phyloP scores from a whole-genome alignment of 2,797 vertebrate genomes.

The Tamandua tetradactyla region DNA sequence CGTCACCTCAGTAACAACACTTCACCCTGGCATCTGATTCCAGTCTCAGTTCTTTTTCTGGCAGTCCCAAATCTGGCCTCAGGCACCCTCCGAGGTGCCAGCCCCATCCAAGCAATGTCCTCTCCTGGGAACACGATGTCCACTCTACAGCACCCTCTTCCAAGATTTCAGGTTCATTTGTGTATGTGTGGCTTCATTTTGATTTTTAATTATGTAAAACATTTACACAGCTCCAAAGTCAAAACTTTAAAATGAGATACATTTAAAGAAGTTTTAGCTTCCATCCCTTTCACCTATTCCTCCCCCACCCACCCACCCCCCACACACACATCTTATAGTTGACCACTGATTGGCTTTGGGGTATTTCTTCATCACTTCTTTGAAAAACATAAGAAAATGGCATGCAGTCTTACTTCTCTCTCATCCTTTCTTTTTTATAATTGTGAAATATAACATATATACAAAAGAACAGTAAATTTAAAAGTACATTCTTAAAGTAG shows the following conservation, averaged over 20 bases:
- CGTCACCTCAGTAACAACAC: neutral
- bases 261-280: too few species aligned
- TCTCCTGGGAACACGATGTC: neutral
- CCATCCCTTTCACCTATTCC: neutral
- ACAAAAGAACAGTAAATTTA: too few species aligned
- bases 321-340: neutral
- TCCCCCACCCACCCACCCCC: too few species aligned
- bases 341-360: neutral
- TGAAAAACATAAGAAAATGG: neutral
- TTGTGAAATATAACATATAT: too few species aligned
- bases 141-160: neutral
- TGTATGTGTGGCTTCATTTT: neutral
- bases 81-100: neutral
- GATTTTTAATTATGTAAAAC: neutral
- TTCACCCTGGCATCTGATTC: neutral
- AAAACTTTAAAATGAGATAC: too few species aligned
- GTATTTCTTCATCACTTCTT: neutral
- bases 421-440: neutral
- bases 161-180: neutral
- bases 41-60: neutral
- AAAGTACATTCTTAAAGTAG: too few species aligned
- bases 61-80: neutral
- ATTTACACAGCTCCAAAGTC: neutral
- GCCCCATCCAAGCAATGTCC: rapidly evolving
- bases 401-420: neutral